Evolutionary conservation across 2,113 vertebrate genomes (phyloP).

Genomic region (Crypturellus undulatus): DNA sequence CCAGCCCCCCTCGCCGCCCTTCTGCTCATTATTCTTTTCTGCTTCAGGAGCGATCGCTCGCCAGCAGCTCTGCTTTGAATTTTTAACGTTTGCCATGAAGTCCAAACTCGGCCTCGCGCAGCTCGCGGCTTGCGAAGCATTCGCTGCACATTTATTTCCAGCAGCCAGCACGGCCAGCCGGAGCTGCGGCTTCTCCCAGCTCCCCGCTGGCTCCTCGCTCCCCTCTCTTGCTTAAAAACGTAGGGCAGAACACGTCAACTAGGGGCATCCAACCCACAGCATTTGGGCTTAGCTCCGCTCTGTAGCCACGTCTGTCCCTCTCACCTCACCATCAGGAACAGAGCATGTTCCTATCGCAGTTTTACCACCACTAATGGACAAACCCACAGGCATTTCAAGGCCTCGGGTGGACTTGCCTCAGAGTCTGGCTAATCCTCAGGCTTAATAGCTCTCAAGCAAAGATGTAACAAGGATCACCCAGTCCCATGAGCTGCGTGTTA

Average conservation of each 20-base stretch:
- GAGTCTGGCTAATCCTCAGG: background rate
- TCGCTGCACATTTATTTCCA: background rate
- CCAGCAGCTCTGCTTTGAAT: conserved; percentile 38
- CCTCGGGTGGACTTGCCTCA: background rate
- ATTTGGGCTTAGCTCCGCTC: background rate
- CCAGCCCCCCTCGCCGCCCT: background rate
- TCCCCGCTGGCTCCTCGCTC: background rate
- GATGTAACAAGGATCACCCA: rapidly evolving
- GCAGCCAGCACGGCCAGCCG: background rate
- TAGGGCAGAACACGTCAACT: rapidly evolving
- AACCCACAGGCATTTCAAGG: background rate
- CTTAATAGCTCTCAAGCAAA: background rate
- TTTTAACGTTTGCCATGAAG: background rate
- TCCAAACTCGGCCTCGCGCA: background rate
- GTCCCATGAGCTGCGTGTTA: background rate
- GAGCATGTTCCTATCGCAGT: background rate
- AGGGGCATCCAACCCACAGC: background rate
- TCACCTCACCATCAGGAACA: background rate
- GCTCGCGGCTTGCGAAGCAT: background rate
- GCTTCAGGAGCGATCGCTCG: background rate
- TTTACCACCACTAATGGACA: background rate
- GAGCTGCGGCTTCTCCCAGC: background rate
- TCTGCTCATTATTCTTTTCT: conserved; percentile 24
- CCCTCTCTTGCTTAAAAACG: background rate
- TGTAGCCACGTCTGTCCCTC: background rate